Evolutionary conservation across 2,888 invertebrate genomes (phyloP).

Genomic region (Acrobasis repandana): DNA sequence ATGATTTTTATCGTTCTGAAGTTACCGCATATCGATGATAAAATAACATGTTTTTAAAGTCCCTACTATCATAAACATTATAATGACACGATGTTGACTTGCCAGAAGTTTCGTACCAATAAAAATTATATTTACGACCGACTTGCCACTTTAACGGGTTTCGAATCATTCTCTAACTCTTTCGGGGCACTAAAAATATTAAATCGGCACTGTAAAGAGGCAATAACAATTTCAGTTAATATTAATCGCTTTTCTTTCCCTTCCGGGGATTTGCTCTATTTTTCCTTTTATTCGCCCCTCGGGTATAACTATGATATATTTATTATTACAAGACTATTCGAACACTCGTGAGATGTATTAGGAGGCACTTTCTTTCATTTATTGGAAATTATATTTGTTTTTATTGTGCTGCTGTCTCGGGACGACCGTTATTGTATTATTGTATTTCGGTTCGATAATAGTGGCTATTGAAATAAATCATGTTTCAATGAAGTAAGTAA

Average conservation of each 20-base stretch:
- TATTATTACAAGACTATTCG: conserved; percentile 74
- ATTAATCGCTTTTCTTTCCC: conserved; percentile 81
- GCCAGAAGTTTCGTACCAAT: conserved; percentile 17
- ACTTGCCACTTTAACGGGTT: conserved; percentile 46
- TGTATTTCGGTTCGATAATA: background rate
- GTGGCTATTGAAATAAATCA: conserved; percentile 9
- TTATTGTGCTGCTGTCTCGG: conserved; percentile 34
- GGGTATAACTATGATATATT: conserved; percentile 79
- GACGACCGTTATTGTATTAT: conserved; percentile 18
- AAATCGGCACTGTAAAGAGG: conserved; percentile 68
- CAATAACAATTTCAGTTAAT: conserved; percentile 81
- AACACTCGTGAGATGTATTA: conserved; percentile 77
- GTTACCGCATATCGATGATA: background rate
- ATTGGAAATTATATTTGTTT: conserved; percentile 50
- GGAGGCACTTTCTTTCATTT: conserved; percentile 52
- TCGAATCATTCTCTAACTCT: conserved; percentile 65
- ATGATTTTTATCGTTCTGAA: no score
- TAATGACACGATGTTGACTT: conserved; percentile 20
- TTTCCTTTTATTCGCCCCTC: conserved; percentile 75
- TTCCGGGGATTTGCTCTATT: conserved; percentile 80
- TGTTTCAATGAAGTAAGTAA: background rate
- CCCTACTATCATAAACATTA: conserved; percentile 1
- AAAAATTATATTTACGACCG: conserved; percentile 9
- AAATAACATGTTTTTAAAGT: background rate
- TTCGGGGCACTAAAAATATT: conserved; percentile 76